Percentiles rank a stretch among this genome's conserved stretches.
Conservation (phyloP, 1,140 invertebrate species). For the Pollicipes pollicipes region DNA sequence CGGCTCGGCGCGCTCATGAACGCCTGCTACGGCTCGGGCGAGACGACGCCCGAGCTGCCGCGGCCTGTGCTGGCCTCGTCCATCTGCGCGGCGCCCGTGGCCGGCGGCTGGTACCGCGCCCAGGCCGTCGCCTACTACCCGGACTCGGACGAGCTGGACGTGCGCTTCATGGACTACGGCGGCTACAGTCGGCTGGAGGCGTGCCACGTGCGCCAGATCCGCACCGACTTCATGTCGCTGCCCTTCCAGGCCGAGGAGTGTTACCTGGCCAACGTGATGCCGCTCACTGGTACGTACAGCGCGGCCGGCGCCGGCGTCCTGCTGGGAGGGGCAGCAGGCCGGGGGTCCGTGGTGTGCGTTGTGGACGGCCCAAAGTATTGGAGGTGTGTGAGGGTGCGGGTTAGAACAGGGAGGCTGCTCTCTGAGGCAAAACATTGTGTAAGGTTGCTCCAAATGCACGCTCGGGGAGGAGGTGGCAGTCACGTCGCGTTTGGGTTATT, state of each 20-base stretch:
- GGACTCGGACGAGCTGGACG: slow-evolving; percentile 46
- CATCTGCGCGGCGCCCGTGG: slow-evolving; percentile 66
- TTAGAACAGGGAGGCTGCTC: not conserved
- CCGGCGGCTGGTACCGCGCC: slow-evolving; percentile 72
- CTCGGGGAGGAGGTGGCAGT: too few species aligned
- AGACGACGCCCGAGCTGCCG: slow-evolving; percentile 32
- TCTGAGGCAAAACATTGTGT: too few species aligned
- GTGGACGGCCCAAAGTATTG: too few species aligned
- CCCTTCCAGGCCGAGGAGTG: slow-evolving; percentile 94
- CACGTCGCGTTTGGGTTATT: too few species aligned
- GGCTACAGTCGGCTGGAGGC: slow-evolving; percentile 65
- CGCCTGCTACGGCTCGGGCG: slow-evolving; percentile 28
- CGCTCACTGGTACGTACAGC: slow-evolving; percentile 44
- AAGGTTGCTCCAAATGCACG: too few species aligned
- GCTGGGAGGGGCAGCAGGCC: too few species aligned
- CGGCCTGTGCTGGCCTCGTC: slow-evolving; percentile 30
- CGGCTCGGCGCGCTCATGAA: slow-evolving; percentile 46
- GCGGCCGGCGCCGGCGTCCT: not conserved
- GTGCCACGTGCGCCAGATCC: slow-evolving; percentile 58
- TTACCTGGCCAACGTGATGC: slow-evolving; percentile 68
- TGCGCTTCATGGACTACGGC: slow-evolving; percentile 84
- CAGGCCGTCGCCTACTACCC: slow-evolving; percentile 46
- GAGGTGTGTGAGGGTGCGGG: too few species aligned
- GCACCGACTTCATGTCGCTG: slow-evolving; percentile 73
- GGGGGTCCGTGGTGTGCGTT: too few species aligned